Evolutionary conservation across 2,113 vertebrate genomes (phyloP).

Genomic region (Mustela lutreola): DNA sequence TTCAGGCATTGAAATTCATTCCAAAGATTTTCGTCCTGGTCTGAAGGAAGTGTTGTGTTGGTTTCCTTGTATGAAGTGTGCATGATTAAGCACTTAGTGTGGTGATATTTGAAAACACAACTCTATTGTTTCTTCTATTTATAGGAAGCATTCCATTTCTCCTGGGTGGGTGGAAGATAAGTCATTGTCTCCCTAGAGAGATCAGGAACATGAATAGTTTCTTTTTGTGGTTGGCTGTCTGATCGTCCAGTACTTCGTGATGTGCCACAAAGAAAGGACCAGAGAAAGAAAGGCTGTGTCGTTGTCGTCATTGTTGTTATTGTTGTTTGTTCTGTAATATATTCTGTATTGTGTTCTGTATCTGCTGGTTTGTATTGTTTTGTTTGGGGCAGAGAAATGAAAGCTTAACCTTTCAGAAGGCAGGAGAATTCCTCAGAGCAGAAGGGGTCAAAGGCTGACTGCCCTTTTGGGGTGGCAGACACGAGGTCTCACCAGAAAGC

Average conservation of each 20-base stretch:
- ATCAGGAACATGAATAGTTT: neutral
- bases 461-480: neutral
- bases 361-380: neutral
- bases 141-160: neutral
- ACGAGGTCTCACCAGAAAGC: neutral
- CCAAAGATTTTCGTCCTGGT: neutral
- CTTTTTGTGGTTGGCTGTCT: neutral
- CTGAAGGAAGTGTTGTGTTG: neutral
- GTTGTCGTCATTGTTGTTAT: no score
- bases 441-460: neutral
- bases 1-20: constrained; percentile 7
- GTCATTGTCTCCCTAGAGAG: neutral
- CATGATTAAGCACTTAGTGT: neutral
- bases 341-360: neutral
- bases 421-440: neutral
- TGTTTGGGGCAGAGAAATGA: neutral
- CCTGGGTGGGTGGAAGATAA: neutral
- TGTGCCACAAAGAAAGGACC: neutral
- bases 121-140: neutral
- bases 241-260: neutral
- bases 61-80: neutral
- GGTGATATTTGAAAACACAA: neutral
- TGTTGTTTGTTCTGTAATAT: neutral
- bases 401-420: neutral
- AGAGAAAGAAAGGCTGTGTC: neutral